Percentiles rank a stretch among this genome's conserved stretches.
These are phyloP conservation scores for Nomada fabriciana DNA, from an alignment of 2,888 invertebrate genomes.

Conservation along the genomic window DNA sequence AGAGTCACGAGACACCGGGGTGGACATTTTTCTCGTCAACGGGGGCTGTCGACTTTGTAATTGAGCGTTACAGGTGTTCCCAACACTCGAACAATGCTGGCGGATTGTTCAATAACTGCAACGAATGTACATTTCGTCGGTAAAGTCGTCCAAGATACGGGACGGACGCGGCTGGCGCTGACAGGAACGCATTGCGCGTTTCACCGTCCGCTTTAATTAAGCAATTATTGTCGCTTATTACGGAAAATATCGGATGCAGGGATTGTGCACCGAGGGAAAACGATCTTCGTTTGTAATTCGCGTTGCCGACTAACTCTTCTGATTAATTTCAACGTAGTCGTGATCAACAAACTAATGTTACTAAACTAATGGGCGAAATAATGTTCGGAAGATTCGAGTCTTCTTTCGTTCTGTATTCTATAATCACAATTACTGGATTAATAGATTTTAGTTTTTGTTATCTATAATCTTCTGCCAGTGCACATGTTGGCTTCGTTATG, in stretches of 20 bases:
- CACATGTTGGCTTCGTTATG: too few species aligned
- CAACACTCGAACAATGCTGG: constrained; percentile 69
- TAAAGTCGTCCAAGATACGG: constrained; percentile 79
- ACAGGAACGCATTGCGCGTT: constrained; percentile 78
- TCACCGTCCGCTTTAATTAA: constrained; percentile 78
- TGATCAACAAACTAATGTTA: constrained; percentile 7
- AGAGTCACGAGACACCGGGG: constrained; percentile 30
- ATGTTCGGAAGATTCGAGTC: too few species aligned
- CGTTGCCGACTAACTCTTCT: constrained; percentile 33
- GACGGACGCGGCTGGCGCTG: constrained; percentile 75
- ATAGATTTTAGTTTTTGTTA: too few species aligned
- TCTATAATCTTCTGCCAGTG: too few species aligned
- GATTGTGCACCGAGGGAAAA: constrained; percentile 36
- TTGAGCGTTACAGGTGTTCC: constrained; percentile 77
- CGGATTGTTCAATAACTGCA: constrained; percentile 79
- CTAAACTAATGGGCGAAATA: neutral
- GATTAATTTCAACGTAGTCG: constrained; percentile 14
- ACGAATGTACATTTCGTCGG: constrained; percentile 78
- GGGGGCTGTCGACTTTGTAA: constrained; percentile 71
- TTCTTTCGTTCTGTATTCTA: too few species aligned
- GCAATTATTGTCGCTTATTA: constrained; percentile 79
- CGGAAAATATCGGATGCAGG: constrained; percentile 69
- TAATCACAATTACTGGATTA: too few species aligned
- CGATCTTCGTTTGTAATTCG: constrained; percentile 56
- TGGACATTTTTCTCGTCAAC: constrained; percentile 65